phyloP scores from a whole-genome alignment of 2,797 vertebrate species.

The Cossypha caffra region DNA sequence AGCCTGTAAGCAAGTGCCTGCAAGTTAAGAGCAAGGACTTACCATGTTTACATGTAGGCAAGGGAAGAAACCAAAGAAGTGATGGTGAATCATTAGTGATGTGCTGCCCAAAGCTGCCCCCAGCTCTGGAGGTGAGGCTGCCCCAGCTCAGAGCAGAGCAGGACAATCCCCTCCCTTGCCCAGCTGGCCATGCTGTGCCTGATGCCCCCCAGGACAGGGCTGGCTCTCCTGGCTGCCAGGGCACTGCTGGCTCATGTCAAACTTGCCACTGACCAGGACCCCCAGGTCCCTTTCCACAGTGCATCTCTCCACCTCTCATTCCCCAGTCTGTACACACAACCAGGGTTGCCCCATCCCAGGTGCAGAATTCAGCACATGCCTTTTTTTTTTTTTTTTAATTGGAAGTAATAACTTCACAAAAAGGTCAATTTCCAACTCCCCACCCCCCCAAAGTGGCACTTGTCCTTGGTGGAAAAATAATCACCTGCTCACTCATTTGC shows the following conservation, averaged over 20 bases:
- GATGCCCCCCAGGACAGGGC: background rate
- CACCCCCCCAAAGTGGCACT: accelerated
- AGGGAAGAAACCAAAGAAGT: background rate
- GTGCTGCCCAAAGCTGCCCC: accelerated
- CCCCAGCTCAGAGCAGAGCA: background rate
- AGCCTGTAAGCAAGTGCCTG: background rate
- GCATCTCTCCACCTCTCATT: accelerated
- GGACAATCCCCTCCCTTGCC: background rate
- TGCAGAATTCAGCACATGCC: background rate
- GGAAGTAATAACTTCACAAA: background rate
- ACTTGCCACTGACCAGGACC: accelerated
- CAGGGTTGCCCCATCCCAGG: background rate
- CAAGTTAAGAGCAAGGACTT: background rate
- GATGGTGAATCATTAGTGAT: background rate
- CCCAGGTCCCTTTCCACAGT: accelerated
- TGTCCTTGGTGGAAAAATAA: background rate
- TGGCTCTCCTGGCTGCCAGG: background rate
- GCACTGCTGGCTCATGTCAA: accelerated
- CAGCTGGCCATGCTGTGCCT: accelerated
- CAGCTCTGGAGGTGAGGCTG: accelerated
- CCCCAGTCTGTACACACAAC: accelerated
- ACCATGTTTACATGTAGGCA: background rate
- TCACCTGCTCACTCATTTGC: background rate
- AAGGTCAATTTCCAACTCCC: accelerated
- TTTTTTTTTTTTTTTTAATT: background rate